Percentiles rank a stretch among this genome's conserved stretches.
Evolutionary conservation across 1,140 invertebrate species (phyloP).

Genomic region (Bathynomus jamesi): DNA sequence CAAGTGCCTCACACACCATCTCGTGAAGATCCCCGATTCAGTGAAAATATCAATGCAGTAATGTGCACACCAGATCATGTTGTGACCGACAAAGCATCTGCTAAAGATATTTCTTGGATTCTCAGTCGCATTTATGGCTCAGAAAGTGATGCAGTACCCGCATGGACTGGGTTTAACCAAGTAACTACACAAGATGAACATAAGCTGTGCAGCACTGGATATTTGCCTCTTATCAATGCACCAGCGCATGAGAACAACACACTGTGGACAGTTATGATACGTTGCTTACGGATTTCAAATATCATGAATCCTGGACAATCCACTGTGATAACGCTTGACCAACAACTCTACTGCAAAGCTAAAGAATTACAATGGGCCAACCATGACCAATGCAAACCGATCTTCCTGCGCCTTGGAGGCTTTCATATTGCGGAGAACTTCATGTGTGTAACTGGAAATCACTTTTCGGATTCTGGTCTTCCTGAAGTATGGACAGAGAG

Average conservation of each 20-base stretch:
- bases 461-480: slow-evolving; percentile 14
- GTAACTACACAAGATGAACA: too few relatives aligned
- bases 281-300: not conserved
- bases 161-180: too few relatives aligned
- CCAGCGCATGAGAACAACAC: not conserved
- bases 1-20: too few relatives aligned
- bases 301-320: not conserved
- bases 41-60: too few relatives aligned
- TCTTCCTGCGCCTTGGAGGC: not conserved
- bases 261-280: not conserved
- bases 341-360: not conserved
- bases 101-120: not conserved
- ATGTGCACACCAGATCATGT: not conserved
- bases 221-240: too few relatives aligned
- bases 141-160: too few relatives aligned
- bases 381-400: too few relatives aligned
- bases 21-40: too few relatives aligned
- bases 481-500: slow-evolving; percentile 5
- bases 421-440: not conserved
- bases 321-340: not conserved
- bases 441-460: slow-evolving; percentile 7
- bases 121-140: not conserved
- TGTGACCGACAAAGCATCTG: not conserved
- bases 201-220: too few relatives aligned
- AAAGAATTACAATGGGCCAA: not conserved